Evolutionary conservation across 2,797 vertebrate species (phyloP).

Genomic region (Neosilurus hyrtlii): DNA sequence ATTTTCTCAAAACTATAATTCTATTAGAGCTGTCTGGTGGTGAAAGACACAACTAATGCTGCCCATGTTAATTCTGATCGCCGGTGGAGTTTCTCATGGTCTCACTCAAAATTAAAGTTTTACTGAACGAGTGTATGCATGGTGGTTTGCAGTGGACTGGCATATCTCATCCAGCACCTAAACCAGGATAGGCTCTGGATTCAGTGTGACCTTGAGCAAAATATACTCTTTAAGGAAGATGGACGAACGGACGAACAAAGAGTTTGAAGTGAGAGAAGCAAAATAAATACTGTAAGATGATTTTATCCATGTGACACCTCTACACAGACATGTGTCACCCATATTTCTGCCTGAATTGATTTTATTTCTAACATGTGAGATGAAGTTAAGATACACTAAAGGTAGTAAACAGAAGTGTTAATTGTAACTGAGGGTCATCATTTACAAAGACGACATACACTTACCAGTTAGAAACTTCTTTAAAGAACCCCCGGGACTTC

Average conservation of each 20-base stretch:
- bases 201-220: background rate
- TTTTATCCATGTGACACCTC: background rate
- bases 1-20: background rate
- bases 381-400: background rate
- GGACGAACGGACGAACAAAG: background rate
- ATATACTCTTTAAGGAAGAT: background rate
- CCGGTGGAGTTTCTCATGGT: background rate
- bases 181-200: background rate
- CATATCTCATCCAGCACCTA: background rate
- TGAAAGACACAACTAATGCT: background rate
- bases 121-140: background rate
- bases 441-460: slow-evolving; percentile 52
- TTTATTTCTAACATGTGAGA: background rate
- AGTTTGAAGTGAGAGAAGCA: background rate
- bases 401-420: background rate
- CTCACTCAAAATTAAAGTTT: background rate
- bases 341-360: background rate
- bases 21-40: background rate
- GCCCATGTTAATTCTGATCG: background rate
- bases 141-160: background rate
- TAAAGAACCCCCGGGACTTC: slow-evolving; percentile 63
- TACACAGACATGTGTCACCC: background rate
- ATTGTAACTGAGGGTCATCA: background rate
- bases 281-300: background rate
- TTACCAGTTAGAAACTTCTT: slow-evolving; percentile 76